phyloP scores from a whole-genome alignment of 2,888 invertebrate species.

The Linyphia triangularis region DNA sequence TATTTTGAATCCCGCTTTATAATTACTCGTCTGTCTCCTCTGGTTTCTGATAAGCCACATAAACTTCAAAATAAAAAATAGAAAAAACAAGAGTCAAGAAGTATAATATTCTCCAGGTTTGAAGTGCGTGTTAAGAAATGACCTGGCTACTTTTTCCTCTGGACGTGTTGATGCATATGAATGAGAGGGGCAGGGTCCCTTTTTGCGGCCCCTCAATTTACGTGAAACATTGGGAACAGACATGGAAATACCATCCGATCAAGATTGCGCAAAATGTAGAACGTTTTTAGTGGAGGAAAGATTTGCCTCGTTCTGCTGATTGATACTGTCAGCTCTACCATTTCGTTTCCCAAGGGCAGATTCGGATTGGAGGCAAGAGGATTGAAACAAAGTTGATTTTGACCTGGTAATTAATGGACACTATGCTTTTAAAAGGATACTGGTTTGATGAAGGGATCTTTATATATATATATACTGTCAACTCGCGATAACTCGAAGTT shows the following conservation, averaged over 20 bases:
- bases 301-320: background rate
- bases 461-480: too few species aligned
- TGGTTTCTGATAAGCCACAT: background rate
- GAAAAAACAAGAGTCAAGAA: background rate
- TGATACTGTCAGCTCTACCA: background rate
- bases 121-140: background rate
- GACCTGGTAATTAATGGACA: too few species aligned
- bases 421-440: too few species aligned
- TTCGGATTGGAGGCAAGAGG: too few species aligned
- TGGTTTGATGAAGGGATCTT: too few species aligned
- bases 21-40: background rate
- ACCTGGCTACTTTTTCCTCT: background rate
- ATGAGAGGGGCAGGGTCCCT: background rate
- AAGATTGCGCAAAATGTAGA: conserved; percentile 34
- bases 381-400: too few species aligned
- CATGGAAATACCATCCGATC: background rate
- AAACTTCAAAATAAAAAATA: background rate
- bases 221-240: background rate
- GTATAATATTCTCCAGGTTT: background rate
- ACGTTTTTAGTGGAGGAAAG: conserved; percentile 11
- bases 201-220: background rate
- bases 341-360: background rate
- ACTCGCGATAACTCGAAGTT: too few species aligned
- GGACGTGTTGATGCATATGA: background rate
- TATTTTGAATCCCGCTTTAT: too few species aligned